phyloP scores from a whole-genome alignment of 2,113 vertebrate genomes.

The Centropus unirufus region DNA sequence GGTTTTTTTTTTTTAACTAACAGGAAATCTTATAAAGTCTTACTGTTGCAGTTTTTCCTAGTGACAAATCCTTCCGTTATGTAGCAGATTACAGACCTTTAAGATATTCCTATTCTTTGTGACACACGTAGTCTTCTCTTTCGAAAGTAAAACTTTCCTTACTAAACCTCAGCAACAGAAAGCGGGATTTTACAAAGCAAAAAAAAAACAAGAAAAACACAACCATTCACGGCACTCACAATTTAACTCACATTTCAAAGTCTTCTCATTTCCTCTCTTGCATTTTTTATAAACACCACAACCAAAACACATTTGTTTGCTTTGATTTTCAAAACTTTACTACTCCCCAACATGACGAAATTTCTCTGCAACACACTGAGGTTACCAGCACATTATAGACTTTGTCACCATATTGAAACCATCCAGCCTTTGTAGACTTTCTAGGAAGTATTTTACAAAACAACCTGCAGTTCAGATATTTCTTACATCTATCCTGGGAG shows the following conservation, averaged over 20 bases:
- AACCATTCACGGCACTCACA: not conserved
- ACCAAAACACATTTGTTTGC: conserved; percentile 33
- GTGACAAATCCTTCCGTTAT: conserved; percentile 33
- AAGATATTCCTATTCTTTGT: conserved; percentile 13
- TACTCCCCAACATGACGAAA: not conserved
- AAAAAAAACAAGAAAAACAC: not conserved
- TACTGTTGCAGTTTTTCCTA: not conserved
- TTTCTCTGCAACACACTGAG: not conserved
- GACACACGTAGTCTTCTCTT: not conserved
- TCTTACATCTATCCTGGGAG: not conserved
- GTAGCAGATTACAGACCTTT: not conserved
- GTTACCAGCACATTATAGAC: not conserved
- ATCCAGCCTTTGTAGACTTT: not conserved
- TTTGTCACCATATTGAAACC: not conserved
- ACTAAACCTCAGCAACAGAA: conserved; percentile 5
- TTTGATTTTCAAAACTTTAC: conserved; percentile 38
- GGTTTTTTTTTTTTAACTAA: not conserved
- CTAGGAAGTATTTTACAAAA: not conserved
- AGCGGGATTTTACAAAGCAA: not conserved
- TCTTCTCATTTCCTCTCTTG: conserved; percentile 33
- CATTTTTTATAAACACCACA: conserved; percentile 35
- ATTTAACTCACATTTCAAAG: conserved; percentile 53
- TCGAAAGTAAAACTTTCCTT: conserved; percentile 53
- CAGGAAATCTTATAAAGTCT: not conserved
- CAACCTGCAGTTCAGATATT: not conserved